phyloP scores from a whole-genome alignment of 2,888 invertebrate genomes.

The Dryobotodes eremita region DNA sequence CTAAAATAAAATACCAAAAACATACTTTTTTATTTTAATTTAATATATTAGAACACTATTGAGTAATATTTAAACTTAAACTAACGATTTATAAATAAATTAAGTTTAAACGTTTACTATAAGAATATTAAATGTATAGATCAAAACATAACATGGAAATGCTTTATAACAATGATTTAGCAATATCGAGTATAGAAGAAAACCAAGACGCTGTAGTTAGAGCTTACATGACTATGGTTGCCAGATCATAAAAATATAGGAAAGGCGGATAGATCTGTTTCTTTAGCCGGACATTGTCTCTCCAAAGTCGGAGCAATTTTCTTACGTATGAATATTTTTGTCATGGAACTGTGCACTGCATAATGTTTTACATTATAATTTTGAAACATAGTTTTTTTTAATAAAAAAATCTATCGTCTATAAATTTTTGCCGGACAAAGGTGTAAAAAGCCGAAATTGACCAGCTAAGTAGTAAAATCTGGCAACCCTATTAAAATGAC shows the following conservation, averaged over 20 bases:
- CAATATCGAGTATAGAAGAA: conserved; percentile 12
- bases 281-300: conserved; percentile 33
- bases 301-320: not conserved
- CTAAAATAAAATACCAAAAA: conserved; percentile 57
- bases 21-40: conserved; percentile 41
- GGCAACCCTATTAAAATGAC: conserved; percentile 36
- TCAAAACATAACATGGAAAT: conserved; percentile 48
- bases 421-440: conserved; percentile 28
- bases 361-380: conserved; percentile 15
- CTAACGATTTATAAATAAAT: conserved; percentile 53
- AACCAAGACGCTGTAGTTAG: conserved; percentile 13
- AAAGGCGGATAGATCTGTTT: conserved; percentile 43
- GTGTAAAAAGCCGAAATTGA: conserved; percentile 45
- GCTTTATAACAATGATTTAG: conserved; percentile 59
- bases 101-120: conserved; percentile 27
- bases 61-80: conserved; percentile 54
- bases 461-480: conserved; percentile 48
- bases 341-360: conserved; percentile 32
- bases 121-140: conserved; percentile 44
- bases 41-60: conserved; percentile 46
- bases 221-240: conserved; percentile 42
- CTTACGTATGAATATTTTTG: conserved; percentile 1
- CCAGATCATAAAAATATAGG: conserved; percentile 31
- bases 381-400: not conserved
- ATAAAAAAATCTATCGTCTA: not conserved